Percentiles rank a stretch among this genome's conserved stretches.
These are phyloP conservation scores for Oreochromis aureus DNA, from an alignment of 2,113 vertebrate genomes.

Conservation along the genomic window DNA sequence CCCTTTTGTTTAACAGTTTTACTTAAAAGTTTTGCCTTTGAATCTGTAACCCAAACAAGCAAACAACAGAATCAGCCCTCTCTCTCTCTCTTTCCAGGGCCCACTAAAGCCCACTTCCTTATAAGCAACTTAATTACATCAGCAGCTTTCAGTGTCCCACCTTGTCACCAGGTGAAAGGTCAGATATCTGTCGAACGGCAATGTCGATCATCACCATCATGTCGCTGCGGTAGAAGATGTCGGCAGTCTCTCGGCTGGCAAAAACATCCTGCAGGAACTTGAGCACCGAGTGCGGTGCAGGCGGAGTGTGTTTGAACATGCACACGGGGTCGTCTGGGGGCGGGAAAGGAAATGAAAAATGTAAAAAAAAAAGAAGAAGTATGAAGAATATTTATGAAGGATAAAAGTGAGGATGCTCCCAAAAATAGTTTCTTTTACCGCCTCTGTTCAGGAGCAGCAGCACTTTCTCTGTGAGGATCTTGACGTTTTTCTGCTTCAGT, in stretches of 20 bases:
- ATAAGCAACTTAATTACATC: background rate
- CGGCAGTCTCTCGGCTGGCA: constrained; percentile 76
- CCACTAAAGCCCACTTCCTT: background rate
- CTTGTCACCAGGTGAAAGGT: constrained; percentile 96
- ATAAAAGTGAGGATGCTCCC: background rate
- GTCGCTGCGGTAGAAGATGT: constrained; percentile 94
- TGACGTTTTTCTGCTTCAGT: constrained; percentile 87
- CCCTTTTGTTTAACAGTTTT: background rate
- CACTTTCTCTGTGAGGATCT: constrained; percentile 91
- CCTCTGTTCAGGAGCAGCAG: constrained; percentile 91
- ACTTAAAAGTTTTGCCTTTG: background rate
- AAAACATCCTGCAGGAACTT: constrained; percentile 98
- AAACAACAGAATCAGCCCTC: background rate
- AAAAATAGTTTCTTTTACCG: constrained; percentile 68
- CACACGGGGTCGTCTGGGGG: constrained; percentile 87
- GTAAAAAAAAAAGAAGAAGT: background rate
- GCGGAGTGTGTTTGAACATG: constrained; percentile 90
- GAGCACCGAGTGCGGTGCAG: constrained; percentile 86
- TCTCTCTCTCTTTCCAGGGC: background rate
- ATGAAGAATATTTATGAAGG: background rate
- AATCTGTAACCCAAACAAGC: background rate
- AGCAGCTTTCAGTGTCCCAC: constrained; percentile 54
- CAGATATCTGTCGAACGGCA: constrained; percentile 89
- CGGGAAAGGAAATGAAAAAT: background rate
- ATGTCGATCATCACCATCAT: constrained; percentile 99